Conservation (phyloP, 1,140 invertebrate species). For the Penaeus chinensis region DNA sequence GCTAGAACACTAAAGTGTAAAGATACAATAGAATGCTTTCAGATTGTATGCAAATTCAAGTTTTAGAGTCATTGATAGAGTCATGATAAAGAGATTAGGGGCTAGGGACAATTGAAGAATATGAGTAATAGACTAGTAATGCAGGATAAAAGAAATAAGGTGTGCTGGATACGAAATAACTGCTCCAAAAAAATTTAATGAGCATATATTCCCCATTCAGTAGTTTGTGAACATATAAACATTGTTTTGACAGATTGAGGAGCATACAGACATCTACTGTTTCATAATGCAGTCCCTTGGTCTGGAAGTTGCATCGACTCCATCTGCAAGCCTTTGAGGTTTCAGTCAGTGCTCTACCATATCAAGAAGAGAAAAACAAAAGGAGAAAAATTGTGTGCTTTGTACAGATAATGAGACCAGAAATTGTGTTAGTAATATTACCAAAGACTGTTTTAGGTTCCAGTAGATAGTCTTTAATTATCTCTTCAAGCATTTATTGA, state of each 20-base stretch:
- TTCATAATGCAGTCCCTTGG: conserved; percentile 85
- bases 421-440: conserved; percentile 75
- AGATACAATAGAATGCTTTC: too few species aligned
- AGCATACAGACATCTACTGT: conserved; percentile 86
- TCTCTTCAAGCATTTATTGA: too few species aligned
- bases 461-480: too few species aligned
- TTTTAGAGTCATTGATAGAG: too few species aligned
- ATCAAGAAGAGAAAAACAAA: not conserved
- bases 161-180: not conserved
- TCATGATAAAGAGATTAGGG: too few species aligned
- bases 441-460: conserved; percentile 24
- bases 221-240: not conserved
- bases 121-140: too few species aligned
- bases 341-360: not conserved
- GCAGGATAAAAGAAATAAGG: not conserved
- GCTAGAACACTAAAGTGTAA: not conserved
- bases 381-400: conserved; percentile 10
- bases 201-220: not conserved
- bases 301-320: conserved; percentile 72
- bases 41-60: too few species aligned
- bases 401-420: conserved; percentile 31
- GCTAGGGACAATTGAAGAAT: too few species aligned
- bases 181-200: too few species aligned
- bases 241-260: conserved; percentile 81
- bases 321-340: conserved; percentile 9